Percentiles rank a stretch among this genome's conserved stretches.
Conservation (phyloP, 2,113 vertebrate species). For the Ardeotis arabs region DNA sequence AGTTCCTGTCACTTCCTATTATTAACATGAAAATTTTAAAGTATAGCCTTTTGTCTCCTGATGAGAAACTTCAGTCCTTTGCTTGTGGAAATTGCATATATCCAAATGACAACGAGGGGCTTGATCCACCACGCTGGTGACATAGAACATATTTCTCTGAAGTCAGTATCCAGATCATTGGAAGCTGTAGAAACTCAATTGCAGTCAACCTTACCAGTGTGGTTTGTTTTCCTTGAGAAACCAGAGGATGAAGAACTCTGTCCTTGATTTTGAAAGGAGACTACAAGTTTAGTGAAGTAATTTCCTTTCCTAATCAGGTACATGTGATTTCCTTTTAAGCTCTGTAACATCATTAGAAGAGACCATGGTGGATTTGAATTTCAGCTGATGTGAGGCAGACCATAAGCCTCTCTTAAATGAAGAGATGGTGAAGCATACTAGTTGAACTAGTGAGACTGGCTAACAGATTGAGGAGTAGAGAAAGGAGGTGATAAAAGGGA, state of each 20-base stretch:
- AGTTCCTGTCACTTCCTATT: background rate
- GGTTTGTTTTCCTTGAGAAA: background rate
- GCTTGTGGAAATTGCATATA: background rate
- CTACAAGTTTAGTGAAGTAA: background rate
- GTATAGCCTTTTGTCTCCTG: background rate
- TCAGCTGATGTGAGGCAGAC: background rate
- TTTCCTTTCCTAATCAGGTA: background rate
- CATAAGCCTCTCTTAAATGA: background rate
- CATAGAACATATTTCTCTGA: background rate
- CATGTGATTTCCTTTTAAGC: background rate
- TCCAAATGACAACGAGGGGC: background rate
- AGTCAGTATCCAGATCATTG: background rate
- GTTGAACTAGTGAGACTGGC: background rate
- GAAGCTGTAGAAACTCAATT: background rate
- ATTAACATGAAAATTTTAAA: background rate
- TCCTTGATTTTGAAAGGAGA: background rate
- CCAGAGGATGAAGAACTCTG: background rate
- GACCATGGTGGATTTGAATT: background rate
- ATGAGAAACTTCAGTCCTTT: background rate
- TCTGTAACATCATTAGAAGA: background rate
- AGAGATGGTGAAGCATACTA: background rate
- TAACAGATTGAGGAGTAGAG: background rate
- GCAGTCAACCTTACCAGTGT: background rate
- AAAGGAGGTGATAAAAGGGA: background rate
- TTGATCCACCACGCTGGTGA: background rate